Evolutionary conservation across 2,888 invertebrate species (phyloP).

Genomic region (Cephus pygmeus): DNA sequence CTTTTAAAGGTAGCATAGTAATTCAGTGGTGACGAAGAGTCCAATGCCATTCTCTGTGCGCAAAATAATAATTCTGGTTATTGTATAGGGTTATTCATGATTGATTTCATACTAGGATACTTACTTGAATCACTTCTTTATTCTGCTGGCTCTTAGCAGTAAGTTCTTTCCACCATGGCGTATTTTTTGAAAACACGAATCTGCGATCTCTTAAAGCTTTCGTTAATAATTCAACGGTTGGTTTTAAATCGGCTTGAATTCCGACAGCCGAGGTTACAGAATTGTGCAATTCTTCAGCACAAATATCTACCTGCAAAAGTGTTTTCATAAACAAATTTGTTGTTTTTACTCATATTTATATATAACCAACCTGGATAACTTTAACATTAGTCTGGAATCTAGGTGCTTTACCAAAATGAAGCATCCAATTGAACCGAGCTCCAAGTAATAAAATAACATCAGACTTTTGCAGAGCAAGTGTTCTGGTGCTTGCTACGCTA

Average conservation of each 20-base stretch:
- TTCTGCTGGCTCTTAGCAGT: conserved; percentile 80
- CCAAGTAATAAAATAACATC: conserved; percentile 91
- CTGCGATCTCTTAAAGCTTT: conserved; percentile 70
- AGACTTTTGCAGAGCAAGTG: conserved; percentile 85
- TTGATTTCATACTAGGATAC: conserved; percentile 7
- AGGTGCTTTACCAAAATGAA: conserved; percentile 94
- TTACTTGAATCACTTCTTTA: conserved; percentile 75
- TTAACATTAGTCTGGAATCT: conserved; percentile 85
- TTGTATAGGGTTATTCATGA: conserved; percentile 5
- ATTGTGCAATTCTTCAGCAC: conserved; percentile 92
- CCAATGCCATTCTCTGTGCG: conserved; percentile 73
- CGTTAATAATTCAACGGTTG: conserved; percentile 75
- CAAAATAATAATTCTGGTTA: conserved; percentile 31
- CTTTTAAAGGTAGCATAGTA: conserved; percentile 93
- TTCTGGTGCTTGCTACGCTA: conserved; percentile 89
- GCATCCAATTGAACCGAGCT: conserved; percentile 96
- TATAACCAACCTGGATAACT: conserved; percentile 80
- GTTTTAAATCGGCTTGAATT: conserved; percentile 86
- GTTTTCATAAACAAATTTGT: neutral
- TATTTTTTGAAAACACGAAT: conserved; percentile 68
- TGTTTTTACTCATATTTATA: conserved; percentile 4
- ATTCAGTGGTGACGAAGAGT: conserved; percentile 83
- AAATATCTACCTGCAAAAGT: conserved; percentile 80
- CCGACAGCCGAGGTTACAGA: conserved; percentile 84
- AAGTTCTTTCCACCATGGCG: conserved; percentile 83